Percentiles rank a stretch among this genome's conserved stretches.
phyloP scores from a whole-genome alignment of 2,797 vertebrate species.

The Kryptopterus vitreolus region DNA sequence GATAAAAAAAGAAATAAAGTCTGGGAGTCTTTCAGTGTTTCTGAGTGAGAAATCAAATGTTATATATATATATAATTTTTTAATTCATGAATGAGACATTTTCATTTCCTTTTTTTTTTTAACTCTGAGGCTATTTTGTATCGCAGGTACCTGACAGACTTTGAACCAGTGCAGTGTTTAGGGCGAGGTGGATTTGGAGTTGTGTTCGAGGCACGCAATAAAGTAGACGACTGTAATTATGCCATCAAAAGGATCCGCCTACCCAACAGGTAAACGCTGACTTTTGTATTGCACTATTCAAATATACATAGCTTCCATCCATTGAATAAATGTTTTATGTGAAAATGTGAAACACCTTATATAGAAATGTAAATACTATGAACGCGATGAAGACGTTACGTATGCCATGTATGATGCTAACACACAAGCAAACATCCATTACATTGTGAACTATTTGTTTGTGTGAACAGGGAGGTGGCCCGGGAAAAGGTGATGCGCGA shows the following conservation, averaged over 20 bases:
- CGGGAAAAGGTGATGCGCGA: constrained; percentile 98
- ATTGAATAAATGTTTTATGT: no score
- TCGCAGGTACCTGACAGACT: constrained; percentile 92
- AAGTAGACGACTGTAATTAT: constrained; percentile 98
- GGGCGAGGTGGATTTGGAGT: constrained; percentile 96
- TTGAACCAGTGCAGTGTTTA: constrained; percentile 95
- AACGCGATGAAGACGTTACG: no score
- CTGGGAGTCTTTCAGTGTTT: no score
- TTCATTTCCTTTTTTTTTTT: background rate
- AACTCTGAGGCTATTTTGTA: background rate
- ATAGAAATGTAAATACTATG: no score
- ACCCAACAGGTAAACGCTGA: constrained; percentile 85
- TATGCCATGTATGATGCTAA: no score
- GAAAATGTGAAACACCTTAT: no score
- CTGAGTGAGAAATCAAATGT: no score
- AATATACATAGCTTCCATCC: background rate
- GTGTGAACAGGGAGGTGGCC: constrained; percentile 82
- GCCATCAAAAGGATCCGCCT: constrained; percentile 98
- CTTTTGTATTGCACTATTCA: background rate
- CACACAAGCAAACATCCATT: no score
- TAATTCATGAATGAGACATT: background rate
- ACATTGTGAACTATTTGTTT: constrained; percentile 24
- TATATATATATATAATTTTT: no score
- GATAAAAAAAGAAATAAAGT: no score
- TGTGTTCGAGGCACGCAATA: constrained; percentile 96